phyloP scores from a whole-genome alignment of 1,140 invertebrate species.

The Drosophila guanche region DNA sequence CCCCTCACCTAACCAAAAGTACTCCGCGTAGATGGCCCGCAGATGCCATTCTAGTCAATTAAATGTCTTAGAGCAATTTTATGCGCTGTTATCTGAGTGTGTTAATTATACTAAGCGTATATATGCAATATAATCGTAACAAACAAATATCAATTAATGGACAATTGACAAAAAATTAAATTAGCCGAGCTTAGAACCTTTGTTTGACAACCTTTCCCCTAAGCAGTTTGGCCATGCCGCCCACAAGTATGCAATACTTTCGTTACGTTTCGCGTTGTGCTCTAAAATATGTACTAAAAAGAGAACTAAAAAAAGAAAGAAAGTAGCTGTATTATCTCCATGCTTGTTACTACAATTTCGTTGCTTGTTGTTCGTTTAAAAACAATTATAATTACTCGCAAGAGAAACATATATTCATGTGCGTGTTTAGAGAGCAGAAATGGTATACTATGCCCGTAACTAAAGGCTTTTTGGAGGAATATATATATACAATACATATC shows the following conservation, averaged over 20 bases:
- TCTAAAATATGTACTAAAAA: slow-evolving; percentile 35
- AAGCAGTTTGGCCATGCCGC: slow-evolving; percentile 27
- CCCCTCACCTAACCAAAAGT: slow-evolving; percentile 14
- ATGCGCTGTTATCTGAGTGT: slow-evolving; percentile 69
- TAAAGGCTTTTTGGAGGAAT: slow-evolving; percentile 55
- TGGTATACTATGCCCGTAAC: slow-evolving; percentile 46
- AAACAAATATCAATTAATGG: slow-evolving; percentile 4
- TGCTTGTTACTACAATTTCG: slow-evolving; percentile 62
- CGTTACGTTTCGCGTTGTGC: slow-evolving; percentile 41
- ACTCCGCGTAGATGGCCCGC: slow-evolving; percentile 44
- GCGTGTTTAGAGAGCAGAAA: slow-evolving; percentile 47
- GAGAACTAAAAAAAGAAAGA: too few species aligned
- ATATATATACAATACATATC: slow-evolving; percentile 35
- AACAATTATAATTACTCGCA: slow-evolving; percentile 27
- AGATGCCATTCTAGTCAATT: slow-evolving; percentile 68
- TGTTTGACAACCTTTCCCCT: slow-evolving; percentile 3
- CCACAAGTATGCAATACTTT: slow-evolving; percentile 73
- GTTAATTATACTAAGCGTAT: slow-evolving; percentile 40
- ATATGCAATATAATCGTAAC: slow-evolving; percentile 34
- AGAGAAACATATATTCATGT: slow-evolving; percentile 31
- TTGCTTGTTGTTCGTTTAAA: slow-evolving; percentile 51
- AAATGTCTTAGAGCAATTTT: slow-evolving; percentile 81
- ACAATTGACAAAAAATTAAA: slow-evolving; percentile 12
- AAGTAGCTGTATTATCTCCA: neutral
- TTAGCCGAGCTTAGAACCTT: slow-evolving; percentile 40